Evolutionary conservation across 2,113 vertebrate species (phyloP).

Genomic region (Channa argus): DNA sequence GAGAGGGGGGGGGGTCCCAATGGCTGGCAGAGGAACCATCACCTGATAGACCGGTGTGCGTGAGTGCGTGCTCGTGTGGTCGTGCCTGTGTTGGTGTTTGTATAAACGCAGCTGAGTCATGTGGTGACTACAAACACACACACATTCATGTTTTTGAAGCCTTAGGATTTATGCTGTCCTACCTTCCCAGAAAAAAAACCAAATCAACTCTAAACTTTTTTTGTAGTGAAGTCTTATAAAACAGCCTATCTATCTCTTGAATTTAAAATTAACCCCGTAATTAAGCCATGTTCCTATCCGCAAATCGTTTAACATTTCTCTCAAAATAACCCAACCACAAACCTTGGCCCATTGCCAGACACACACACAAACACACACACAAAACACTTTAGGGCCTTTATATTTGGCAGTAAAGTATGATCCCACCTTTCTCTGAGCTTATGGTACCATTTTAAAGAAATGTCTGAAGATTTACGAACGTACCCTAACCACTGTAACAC

Average conservation of each 20-base stretch:
- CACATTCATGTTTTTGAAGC: slow-evolving; percentile 35
- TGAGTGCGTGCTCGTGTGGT: slow-evolving; percentile 37
- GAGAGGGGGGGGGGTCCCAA: slow-evolving; percentile 12
- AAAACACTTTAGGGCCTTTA: no score
- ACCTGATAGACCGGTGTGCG: background rate
- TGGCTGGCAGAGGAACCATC: no score
- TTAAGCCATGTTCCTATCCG: background rate
- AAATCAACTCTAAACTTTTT: background rate
- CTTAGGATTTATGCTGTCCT: background rate
- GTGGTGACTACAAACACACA: slow-evolving; percentile 48
- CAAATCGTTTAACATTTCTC: no score
- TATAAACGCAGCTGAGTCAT: slow-evolving; percentile 64
- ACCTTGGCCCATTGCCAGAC: no score
- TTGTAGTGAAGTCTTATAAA: background rate
- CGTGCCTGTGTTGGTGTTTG: slow-evolving; percentile 49
- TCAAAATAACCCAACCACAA: background rate
- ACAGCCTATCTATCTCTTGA: background rate
- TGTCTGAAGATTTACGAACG: no score
- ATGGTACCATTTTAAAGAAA: no score
- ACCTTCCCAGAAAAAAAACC: background rate
- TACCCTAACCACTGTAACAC: no score
- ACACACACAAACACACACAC: no score
- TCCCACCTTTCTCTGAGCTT: no score
- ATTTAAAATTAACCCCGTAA: background rate
- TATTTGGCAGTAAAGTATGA: no score